These are phyloP conservation scores for Euschistus heros DNA, from an alignment of 1,140 invertebrate genomes.

Conservation along the genomic window DNA sequence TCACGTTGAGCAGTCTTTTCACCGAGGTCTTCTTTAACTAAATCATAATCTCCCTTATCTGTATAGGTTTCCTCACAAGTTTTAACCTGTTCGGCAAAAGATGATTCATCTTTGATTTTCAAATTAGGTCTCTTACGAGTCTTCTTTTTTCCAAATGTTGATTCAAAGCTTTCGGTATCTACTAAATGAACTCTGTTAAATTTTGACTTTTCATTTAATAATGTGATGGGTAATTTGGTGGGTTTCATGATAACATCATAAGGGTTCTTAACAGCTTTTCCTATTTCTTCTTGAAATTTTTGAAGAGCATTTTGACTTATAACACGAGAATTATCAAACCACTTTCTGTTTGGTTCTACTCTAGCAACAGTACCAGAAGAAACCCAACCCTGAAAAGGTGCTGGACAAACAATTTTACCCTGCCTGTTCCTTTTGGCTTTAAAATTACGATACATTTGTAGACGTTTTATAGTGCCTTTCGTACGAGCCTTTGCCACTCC, in stretches of 20 bases:
- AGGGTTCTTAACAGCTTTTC: conserved; percentile 86
- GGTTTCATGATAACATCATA: conserved; percentile 97
- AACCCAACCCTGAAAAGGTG: conserved; percentile 86
- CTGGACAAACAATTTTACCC: conserved; percentile 79
- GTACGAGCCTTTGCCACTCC: conserved; percentile 76
- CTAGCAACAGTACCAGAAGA: conserved; percentile 83
- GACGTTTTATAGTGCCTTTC: conserved; percentile 85
- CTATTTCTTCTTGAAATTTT: conserved; percentile 94
- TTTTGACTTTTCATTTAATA: conserved; percentile 89
- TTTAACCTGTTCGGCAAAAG: conserved; percentile 58
- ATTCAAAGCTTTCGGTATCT: conserved; percentile 89
- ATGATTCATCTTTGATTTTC: conserved; percentile 55
- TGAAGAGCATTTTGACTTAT: conserved; percentile 91
- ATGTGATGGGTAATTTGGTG: conserved; percentile 84
- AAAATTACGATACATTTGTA: conserved; percentile 96
- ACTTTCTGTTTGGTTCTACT: conserved; percentile 93
- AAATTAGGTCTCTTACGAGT: conserved; percentile 84
- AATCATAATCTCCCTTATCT: conserved; percentile 62
- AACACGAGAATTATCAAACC: conserved; percentile 91
- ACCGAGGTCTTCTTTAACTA: conserved; percentile 69
- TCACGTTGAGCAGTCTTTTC: conserved; percentile 60
- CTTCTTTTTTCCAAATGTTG: conserved; percentile 91
- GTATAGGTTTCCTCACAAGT: conserved; percentile 66
- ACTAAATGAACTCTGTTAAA: conserved; percentile 84
- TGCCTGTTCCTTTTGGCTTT: conserved; percentile 83